These are phyloP conservation scores for Syritta pipiens DNA, from an alignment of 2,888 invertebrate species.

Conservation along the genomic window DNA sequence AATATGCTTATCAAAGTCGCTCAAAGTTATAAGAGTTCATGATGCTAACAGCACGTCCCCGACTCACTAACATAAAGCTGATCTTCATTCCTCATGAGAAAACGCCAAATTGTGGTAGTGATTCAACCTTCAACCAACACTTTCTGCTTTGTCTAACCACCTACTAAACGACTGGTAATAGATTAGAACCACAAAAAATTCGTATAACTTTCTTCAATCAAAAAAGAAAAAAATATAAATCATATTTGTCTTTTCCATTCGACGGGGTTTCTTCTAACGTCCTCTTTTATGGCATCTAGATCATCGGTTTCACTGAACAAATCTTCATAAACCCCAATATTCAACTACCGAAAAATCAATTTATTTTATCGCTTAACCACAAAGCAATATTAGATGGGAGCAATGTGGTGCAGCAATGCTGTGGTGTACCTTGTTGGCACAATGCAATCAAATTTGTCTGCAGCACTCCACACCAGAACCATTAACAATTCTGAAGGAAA, in stretches of 20 bases:
- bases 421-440: conserved; percentile 33
- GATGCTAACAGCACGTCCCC: too few relatives aligned
- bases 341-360: conserved; percentile 64
- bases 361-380: conserved; percentile 44
- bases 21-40: too few relatives aligned
- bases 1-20: too few relatives aligned
- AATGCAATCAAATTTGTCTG: conserved; percentile 25
- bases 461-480: conserved; percentile 48
- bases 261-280: not conserved
- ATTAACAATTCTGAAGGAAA: conserved; percentile 16
- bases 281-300: conserved; percentile 45
- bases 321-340: conserved; percentile 57
- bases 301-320: conserved; percentile 53
- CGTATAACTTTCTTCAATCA: conserved; percentile 12
- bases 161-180: too few relatives aligned
- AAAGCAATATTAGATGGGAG: conserved; percentile 42
- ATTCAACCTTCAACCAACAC: too few relatives aligned
- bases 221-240: not conserved
- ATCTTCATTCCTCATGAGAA: too few relatives aligned
- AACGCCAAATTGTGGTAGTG: too few relatives aligned
- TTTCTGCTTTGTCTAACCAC: too few relatives aligned
- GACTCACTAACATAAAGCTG: too few relatives aligned
- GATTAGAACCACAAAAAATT: too few relatives aligned
- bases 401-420: conserved; percentile 28
- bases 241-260: not conserved